Percentiles rank a stretch among this genome's conserved stretches.
phyloP scores from a whole-genome alignment of 2,113 vertebrate species.

The Notiomystis cincta region DNA sequence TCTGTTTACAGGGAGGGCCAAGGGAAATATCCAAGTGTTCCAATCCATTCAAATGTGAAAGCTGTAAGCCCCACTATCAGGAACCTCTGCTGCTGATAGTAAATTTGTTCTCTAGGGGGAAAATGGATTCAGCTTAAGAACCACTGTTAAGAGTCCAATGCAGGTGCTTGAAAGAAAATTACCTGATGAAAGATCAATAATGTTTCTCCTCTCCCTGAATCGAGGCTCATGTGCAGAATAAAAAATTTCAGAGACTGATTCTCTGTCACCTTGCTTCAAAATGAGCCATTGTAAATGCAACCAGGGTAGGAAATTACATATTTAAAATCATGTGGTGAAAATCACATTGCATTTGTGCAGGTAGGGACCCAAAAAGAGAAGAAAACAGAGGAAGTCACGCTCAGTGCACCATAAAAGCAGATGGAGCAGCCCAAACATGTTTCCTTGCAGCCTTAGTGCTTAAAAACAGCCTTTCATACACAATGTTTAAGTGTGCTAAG shows the following conservation, averaged over 20 bases:
- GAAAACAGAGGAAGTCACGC: not conserved
- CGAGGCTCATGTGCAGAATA: not conserved
- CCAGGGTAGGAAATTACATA: not conserved
- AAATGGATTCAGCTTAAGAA: conserved; percentile 25
- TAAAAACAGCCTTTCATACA: not conserved
- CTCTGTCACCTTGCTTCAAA: not conserved
- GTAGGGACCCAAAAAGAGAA: not conserved
- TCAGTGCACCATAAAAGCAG: not conserved
- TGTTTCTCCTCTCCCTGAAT: not conserved
- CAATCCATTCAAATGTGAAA: not conserved
- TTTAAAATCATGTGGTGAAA: not conserved
- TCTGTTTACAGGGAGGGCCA: not conserved
- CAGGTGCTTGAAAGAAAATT: conserved; percentile 33
- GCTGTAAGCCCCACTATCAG: not conserved
- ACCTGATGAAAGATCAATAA: conserved; percentile 53
- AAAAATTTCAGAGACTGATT: not conserved
- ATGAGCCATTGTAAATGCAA: not conserved
- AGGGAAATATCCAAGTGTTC: not conserved
- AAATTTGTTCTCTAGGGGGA: not conserved
- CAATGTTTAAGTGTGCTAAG: not conserved
- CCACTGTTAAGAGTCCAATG: not conserved
- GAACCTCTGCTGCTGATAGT: conserved; percentile 7
- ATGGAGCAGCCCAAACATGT: not conserved
- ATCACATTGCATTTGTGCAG: not conserved
- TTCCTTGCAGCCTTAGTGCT: not conserved